These are phyloP conservation scores for Lordiphosa mommai DNA, from an alignment of 1,140 invertebrate species.

Conservation along the genomic window DNA sequence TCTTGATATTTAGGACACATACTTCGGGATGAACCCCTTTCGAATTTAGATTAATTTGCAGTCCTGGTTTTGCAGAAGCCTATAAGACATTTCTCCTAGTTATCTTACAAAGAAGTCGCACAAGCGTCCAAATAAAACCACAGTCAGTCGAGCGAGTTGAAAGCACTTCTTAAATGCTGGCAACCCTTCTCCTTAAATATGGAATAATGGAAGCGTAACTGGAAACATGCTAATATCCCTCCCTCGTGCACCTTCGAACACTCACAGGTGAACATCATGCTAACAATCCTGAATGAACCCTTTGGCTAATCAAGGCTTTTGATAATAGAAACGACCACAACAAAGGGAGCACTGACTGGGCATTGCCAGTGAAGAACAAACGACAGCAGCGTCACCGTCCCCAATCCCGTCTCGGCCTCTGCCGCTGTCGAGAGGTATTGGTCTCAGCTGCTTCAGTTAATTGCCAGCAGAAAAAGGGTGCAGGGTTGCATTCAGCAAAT, in stretches of 20 bases:
- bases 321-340: constrained; percentile 30
- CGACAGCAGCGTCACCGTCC: neutral
- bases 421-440: neutral
- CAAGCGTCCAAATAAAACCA: too few relatives aligned
- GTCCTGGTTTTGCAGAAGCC: too few relatives aligned
- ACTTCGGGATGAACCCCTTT: too few relatives aligned
- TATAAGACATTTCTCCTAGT: too few relatives aligned
- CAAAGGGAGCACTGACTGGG: constrained; percentile 5
- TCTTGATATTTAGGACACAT: too few relatives aligned
- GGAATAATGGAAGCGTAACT: neutral
- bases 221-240: neutral
- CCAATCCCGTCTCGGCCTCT: neutral
- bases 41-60: too few relatives aligned
- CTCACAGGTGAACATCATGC: constrained; percentile 1
- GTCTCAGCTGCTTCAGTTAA: constrained; percentile 38
- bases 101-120: too few relatives aligned
- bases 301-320: constrained; percentile 33
- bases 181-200: too few relatives aligned
- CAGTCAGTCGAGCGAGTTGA: too few relatives aligned
- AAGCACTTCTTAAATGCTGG: too few relatives aligned
- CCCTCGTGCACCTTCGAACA: neutral
- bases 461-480: constrained; percentile 24
- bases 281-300: constrained; percentile 17
- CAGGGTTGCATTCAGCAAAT: constrained; percentile 22
- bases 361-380: neutral